Conservation (phyloP, 2,888 invertebrate species). For the Xylophagus ater region DNA sequence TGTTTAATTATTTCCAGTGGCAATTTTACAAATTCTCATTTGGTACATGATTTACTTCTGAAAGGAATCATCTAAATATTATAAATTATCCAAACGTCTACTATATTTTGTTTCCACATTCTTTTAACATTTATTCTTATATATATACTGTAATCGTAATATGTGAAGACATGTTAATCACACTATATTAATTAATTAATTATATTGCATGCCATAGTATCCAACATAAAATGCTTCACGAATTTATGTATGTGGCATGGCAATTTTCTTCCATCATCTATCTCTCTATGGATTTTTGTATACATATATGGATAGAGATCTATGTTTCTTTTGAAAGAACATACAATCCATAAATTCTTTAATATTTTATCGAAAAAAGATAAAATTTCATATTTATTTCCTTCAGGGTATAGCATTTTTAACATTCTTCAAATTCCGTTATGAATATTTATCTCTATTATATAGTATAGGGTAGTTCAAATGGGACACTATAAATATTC, state of each 20-base stretch:
- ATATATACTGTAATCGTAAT: neutral
- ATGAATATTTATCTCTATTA: too few species aligned
- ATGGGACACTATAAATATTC: too few species aligned
- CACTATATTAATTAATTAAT: conserved; percentile 15
- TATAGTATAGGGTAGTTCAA: too few species aligned
- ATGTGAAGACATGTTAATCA: conserved; percentile 11
- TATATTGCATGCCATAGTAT: conserved; percentile 9
- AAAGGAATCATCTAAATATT: too few species aligned
- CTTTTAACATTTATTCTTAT: neutral
- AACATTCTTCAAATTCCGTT: too few species aligned
- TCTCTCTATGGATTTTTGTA: neutral
- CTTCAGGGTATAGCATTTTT: too few species aligned
- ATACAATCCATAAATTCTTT: conserved; percentile 1
- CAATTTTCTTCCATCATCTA: neutral
- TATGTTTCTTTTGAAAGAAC: conserved; percentile 2
- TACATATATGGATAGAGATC: neutral
- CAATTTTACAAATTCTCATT: too few species aligned
- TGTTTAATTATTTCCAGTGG: too few species aligned
- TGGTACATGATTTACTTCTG: too few species aligned
- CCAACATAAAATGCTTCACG: neutral
- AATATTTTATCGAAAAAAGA: neutral
- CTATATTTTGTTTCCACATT: too few species aligned
- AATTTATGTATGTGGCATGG: neutral
- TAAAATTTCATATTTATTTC: neutral
- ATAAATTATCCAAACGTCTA: too few species aligned